Evolutionary conservation across 37 sponge, comb jelly and placozoan genomes (phyloP), one percentile per base, ranked within the genome.

Genomic region (Ephydatia muelleri): DNA sequence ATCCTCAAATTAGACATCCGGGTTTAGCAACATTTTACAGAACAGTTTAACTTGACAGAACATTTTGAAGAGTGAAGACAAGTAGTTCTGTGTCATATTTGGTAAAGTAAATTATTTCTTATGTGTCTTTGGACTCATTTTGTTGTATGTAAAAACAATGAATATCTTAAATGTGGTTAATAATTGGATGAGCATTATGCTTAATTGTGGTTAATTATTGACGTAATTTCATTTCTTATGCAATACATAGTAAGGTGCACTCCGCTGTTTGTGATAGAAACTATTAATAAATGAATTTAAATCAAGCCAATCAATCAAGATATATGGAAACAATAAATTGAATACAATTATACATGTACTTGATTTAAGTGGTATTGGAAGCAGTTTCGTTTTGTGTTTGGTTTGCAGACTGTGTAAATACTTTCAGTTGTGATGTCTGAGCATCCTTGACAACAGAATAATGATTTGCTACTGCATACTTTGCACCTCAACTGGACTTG

Each of bases 111-210:
- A 57, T 57, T 57, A 57, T 57, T 57, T 57, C 1, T 11, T 57
- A 11, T 57, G 57, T 43, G 4, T 57, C 57, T 14, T 57, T 57
- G 57, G 57, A 57, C 57, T 57, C 57, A 57, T 57, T 57, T 57
- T 13, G 57, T 57, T 57, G 57, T 57, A 57, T 57, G 16, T 57
- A 13, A 57, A 57, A 57, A 57, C 57, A 57, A 57, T 57, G 57
- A 57, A 57, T 57, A 57, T 57, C 43, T 43, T 3, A 9, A 43
- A 43, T 43, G 43, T 43, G 43, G 57, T 57, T 57, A 57, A 57
- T 57, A 57, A 57, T 57, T 57, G 57, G 57, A 57, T 57, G 57
- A 57, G 57, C 57, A 57, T 57, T 57, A 57, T 57, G 57, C 57
- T 57, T 57, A 57, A 57, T 57, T 57, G 57, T 57, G 57, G 57